Conservation (phyloP, 1,140 invertebrate genomes). For the Caenorhabditis briggsae region DNA sequence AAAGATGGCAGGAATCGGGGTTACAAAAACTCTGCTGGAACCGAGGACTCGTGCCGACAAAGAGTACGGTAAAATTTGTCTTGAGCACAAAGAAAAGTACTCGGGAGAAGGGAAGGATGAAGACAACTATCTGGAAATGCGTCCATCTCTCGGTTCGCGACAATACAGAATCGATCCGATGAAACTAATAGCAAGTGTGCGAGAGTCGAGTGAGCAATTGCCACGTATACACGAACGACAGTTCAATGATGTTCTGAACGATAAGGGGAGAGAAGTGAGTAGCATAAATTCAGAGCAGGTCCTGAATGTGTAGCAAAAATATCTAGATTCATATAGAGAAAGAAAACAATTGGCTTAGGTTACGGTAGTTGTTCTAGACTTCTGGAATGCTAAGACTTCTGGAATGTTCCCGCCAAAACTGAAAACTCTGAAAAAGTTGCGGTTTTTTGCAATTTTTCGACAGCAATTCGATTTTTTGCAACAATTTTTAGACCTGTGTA, state of each 20-base stretch:
- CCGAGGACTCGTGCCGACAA: not conserved
- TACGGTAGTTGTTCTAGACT: too few relatives aligned
- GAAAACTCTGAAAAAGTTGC: too few relatives aligned
- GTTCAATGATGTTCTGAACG: conserved; percentile 37
- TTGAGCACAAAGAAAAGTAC: conserved; percentile 14
- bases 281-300: not conserved
- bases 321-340: too few relatives aligned
- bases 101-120: not conserved
- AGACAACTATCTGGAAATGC: not conserved
- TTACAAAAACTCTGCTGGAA: conserved; percentile 18
- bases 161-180: conserved; percentile 43
- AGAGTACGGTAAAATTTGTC: conserved; percentile 25
- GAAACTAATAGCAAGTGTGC: conserved; percentile 40
- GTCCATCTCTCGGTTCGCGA: not conserved
- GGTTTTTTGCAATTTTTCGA: too few relatives aligned
- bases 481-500: too few relatives aligned
- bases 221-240: conserved; percentile 39
- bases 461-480: too few relatives aligned
- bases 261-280: conserved; percentile 15
- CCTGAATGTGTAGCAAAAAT: too few relatives aligned
- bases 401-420: too few relatives aligned
- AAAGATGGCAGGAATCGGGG: not conserved
- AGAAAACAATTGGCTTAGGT: too few relatives aligned
- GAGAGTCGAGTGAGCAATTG: conserved; percentile 36
- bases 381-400: too few relatives aligned